Base-by-base conservation (phyloP, 2,797 vertebrate species). In the Microctenopoma steveboyesi region DNA sequence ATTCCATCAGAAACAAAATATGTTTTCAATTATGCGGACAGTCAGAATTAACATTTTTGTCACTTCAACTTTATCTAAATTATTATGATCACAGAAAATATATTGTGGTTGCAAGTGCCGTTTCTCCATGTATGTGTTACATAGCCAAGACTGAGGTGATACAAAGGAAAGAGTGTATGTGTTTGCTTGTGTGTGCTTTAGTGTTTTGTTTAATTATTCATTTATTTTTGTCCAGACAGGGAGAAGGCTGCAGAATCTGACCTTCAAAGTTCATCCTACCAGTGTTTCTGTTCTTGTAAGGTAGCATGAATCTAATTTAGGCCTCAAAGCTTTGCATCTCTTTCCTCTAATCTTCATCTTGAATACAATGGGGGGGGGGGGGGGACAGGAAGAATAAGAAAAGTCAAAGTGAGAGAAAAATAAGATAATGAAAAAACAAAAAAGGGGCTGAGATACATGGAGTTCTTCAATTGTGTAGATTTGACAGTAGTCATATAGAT, bases 301-400 rank as follows among this genome's bases (percentile, higher is more conserved):
- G 83, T 91, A 91, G 91, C 84, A 83, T 87, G 86, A 91, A 89
- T 91, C 85, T 92, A 91, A 94, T 93, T 93, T 91, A 80, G 86
- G 86, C 76, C 81, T 73, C 59, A 80, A 56, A 91, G 92, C 89
- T 89, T 88, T 84, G 43, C 72, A 49, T 78, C 69, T 68, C 74
- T 68, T 79, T 81, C 79, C 85, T 94, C 92, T 92, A 92, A 93
- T 93, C 87, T 93, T 71, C 74, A 71, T 82, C 72, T 85, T 69
- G 79, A 91, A 87, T 88, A 88, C 52, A 35, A 15, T 37, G 62
- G 46, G 40, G 35, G 63, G 30, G 45, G 18, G 74, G 27, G 37
- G 39, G 64, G 3, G 30, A 33, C 10, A 4, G 8, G 11, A 39
- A 12, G 37, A 12, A 39, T 10, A 40, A 18, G 73, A 22, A 54